These are phyloP conservation scores for Callorhinus ursinus DNA, from an alignment of 2,113 vertebrate genomes.

Conservation along the genomic window DNA sequence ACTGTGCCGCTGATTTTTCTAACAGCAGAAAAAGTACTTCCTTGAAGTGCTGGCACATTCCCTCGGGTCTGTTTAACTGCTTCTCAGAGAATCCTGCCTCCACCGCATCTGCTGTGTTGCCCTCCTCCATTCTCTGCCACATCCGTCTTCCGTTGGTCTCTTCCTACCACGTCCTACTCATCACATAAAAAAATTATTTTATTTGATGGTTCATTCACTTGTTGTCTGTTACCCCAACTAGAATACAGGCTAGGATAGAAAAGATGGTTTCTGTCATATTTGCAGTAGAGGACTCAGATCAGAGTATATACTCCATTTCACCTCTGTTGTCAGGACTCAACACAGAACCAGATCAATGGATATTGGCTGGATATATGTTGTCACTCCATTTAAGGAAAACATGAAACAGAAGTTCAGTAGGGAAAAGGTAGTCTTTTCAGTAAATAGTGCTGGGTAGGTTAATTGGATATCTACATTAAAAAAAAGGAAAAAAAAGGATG, in stretches of 20 bases:
- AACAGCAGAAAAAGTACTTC: neutral
- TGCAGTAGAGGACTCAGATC: neutral
- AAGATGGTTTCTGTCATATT: neutral
- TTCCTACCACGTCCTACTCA: neutral
- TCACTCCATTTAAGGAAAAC: neutral
- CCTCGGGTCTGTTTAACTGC: neutral
- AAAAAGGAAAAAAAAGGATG: neutral
- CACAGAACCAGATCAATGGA: neutral
- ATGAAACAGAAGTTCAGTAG: neutral
- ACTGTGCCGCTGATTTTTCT: neutral
- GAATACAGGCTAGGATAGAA: neutral
- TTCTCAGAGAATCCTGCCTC: neutral
- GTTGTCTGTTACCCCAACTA: neutral
- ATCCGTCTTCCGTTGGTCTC: neutral
- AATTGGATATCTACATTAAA: neutral
- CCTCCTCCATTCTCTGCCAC: neutral
- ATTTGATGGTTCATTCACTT: neutral
- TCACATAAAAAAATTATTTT: neutral
- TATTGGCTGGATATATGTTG: neutral
- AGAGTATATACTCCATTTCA: neutral
- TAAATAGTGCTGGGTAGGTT: neutral
- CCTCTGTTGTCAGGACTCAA: neutral
- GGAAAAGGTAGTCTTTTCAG: neutral
- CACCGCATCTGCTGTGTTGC: fast-evolving
- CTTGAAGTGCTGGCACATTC: neutral